These are phyloP conservation scores for Nemapogon koenigi DNA, from an alignment of 2,888 invertebrate genomes.

Conservation along the genomic window DNA sequence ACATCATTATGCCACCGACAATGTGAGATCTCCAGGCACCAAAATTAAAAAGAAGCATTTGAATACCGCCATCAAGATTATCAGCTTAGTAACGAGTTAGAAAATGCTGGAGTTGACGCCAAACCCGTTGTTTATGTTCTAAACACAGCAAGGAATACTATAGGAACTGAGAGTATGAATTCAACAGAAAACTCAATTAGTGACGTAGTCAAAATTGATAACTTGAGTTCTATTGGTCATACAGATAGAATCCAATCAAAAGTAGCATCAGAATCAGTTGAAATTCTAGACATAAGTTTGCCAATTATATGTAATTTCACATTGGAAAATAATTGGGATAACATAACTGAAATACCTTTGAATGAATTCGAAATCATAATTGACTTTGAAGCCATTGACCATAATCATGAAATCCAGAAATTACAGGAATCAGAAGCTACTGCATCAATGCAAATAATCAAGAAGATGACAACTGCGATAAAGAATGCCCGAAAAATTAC, in stretches of 20 bases:
- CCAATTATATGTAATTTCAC: not conserved
- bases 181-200: not conserved
- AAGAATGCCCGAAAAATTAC: not conserved
- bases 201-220: not conserved
- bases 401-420: not conserved
- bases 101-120: not conserved
- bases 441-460: not conserved
- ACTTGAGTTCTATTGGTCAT: not conserved
- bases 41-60: slow-evolving; percentile 9
- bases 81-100: not conserved
- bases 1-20: slow-evolving; percentile 3
- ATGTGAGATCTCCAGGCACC: slow-evolving; percentile 4
- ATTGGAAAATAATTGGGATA: not conserved
- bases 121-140: not conserved
- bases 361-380: not conserved
- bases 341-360: not conserved
- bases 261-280: not conserved
- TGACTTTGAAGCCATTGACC: not conserved
- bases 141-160: slow-evolving; percentile 2
- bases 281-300: not conserved
- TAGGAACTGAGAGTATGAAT: not conserved
- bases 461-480: not conserved
- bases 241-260: not conserved
- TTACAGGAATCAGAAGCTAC: too few species aligned
- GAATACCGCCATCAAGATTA: slow-evolving; percentile 8